phyloP scores from a whole-genome alignment of 2,888 invertebrate species.

The Temnothorax rugatulus region DNA sequence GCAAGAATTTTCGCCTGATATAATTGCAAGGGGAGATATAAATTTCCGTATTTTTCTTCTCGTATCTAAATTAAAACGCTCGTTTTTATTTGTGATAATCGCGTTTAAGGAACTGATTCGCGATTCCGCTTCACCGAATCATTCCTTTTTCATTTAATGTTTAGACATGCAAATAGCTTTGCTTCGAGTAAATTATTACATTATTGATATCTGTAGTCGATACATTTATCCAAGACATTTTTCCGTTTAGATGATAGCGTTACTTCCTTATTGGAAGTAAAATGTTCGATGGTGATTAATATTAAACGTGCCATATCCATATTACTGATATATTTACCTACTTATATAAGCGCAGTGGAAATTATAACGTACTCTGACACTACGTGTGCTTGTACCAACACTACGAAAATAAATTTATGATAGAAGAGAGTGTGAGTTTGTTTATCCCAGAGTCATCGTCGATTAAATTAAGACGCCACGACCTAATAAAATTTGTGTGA shows the following conservation, averaged over 20 bases:
- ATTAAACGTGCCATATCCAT: constrained; percentile 68
- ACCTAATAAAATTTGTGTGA: constrained; percentile 16
- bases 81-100: not conserved
- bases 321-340: constrained; percentile 70
- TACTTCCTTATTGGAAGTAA: constrained; percentile 23
- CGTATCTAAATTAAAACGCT: not conserved
- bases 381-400: constrained; percentile 81
- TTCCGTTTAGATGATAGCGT: not conserved
- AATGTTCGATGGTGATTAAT: constrained; percentile 43
- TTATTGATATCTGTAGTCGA: constrained; percentile 26
- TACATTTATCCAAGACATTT: constrained; percentile 13
- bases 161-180: not conserved
- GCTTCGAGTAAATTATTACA: not conserved
- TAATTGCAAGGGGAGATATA: not conserved
- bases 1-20: not conserved
- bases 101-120: constrained; percentile 70
- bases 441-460: constrained; percentile 68
- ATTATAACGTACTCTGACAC: constrained; percentile 76
- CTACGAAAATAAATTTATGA: constrained; percentile 82
- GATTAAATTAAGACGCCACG: constrained; percentile 35
- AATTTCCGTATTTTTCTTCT: not conserved
- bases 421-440: constrained; percentile 74
- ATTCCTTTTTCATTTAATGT: constrained; percentile 11
- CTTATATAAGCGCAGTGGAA: constrained; percentile 67
- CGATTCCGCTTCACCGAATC: constrained; percentile 57